Base-by-base conservation (phyloP, 2,888 invertebrate genomes). In the Drosophila nr. perissopoda region DNA sequence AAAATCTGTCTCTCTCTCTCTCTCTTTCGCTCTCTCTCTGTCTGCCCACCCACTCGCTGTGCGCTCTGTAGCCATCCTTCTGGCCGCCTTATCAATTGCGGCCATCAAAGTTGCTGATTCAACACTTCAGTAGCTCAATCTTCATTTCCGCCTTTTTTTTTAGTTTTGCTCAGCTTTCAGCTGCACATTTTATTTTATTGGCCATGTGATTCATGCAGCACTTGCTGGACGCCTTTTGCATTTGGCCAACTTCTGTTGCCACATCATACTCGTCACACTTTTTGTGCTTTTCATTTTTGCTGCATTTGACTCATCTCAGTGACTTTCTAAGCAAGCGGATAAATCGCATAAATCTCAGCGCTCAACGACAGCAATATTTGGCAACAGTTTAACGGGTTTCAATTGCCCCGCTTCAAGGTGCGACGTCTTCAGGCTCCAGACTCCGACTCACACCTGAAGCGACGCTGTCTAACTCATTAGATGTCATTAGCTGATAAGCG, bases 401-500 rank as follows among this genome's bases (percentile, higher is more conserved):
- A 73, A 73, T 73, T 68, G 78, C 52, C 51, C 62, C 48, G 59
- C 56, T 61, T 71, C 51, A 73, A 89, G 88, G 80, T 83, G 86
- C 80, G 83, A 78, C 84, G 54, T 27, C 27, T 49, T 73, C 51
- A 51, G 42, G 2, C 21, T 18, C 21, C 40, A 25, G 56, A 21
- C 54, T 53, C 18, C 21, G 57, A 61, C 76, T 83, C 83, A 69
- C 82, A 87, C 80, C 80, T 76, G 73, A 81, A 63, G 58, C 72
- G 67, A 69, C 68, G 68, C 72, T 73, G 90, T 86, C 89, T 85
- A 78, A 84, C 78, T 90, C 90, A 87, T 87, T 87, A 84, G 90
- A 87, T 87, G 90, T 90, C 89, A 82, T 84, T 87, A 78, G 87
- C 74, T 87, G 87, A 87, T 87, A 89, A 90, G 69, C 60, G 53